phyloP scores from a whole-genome alignment of 1,140 invertebrate genomes.

The Lucilia sericata region DNA sequence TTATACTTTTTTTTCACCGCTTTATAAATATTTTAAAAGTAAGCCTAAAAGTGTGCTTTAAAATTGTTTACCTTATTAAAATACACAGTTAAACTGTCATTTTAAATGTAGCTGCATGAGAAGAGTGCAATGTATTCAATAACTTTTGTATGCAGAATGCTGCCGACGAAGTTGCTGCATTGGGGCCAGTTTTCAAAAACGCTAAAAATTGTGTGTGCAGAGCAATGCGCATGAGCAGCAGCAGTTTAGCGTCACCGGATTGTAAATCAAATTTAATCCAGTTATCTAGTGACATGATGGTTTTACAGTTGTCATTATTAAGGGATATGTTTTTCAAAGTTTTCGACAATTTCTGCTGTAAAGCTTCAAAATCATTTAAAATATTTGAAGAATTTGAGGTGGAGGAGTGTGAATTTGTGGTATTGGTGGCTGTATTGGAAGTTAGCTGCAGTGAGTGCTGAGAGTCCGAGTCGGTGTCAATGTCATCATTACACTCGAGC shows the following conservation, averaged over 20 bases:
- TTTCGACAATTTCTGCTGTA: slow-evolving; percentile 32
- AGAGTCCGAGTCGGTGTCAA: slow-evolving; percentile 19
- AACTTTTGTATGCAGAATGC: slow-evolving; percentile 46
- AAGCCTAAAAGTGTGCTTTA: slow-evolving; percentile 31
- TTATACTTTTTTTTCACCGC: neutral
- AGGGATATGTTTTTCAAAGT: slow-evolving; percentile 32
- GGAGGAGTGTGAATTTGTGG: neutral
- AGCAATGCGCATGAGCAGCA: slow-evolving; percentile 28
- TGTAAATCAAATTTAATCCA: slow-evolving; percentile 49
- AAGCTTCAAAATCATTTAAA: slow-evolving; percentile 33
- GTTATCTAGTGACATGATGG: slow-evolving; percentile 47
- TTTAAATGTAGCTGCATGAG: slow-evolving; percentile 23
- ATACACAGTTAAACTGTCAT: slow-evolving; percentile 34
- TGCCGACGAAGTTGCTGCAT: slow-evolving; percentile 17
- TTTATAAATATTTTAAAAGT: neutral
- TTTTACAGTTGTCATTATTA: slow-evolving; percentile 22
- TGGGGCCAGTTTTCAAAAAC: slow-evolving; percentile 43
- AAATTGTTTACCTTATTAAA: neutral
- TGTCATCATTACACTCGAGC: neutral
- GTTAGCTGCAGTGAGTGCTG: neutral
- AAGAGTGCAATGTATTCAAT: slow-evolving; percentile 38
- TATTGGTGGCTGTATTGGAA: neutral
- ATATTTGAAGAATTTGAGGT: neutral
- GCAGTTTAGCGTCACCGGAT: slow-evolving; percentile 40
- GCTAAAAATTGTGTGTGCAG: slow-evolving; percentile 43